These are phyloP conservation scores for Papilio polyxenes DNA, from an alignment of 1,140 invertebrate species.

Conservation along the genomic window DNA sequence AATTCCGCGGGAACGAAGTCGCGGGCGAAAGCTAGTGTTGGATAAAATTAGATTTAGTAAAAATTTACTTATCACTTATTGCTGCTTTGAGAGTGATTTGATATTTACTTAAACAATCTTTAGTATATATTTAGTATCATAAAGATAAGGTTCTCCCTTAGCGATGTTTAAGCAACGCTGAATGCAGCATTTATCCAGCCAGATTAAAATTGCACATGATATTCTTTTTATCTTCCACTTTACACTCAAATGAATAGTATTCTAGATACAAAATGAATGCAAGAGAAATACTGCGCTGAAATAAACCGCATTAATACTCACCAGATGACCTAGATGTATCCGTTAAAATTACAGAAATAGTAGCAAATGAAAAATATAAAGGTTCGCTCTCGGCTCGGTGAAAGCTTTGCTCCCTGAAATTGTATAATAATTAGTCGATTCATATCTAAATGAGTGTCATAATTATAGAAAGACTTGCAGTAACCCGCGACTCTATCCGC, in stretches of 20 bases:
- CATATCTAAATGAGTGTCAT: not conserved
- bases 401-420: not conserved
- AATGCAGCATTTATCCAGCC: not conserved
- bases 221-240: slow-evolving; percentile 1
- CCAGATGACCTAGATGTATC: slow-evolving; percentile 32
- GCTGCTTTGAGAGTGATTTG: no score
- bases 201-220: not conserved
- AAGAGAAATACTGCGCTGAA: slow-evolving; percentile 24
- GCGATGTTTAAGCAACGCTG: not conserved
- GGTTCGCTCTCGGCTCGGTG: not conserved
- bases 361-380: slow-evolving; percentile 25
- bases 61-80: no score
- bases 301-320: slow-evolving; percentile 26
- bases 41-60: no score
- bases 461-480: no score
- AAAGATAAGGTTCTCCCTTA: not conserved
- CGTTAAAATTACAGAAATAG: slow-evolving; percentile 30
- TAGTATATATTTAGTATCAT: no score
- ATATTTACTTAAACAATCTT: no score
- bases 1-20: no score
- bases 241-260: slow-evolving; percentile 11
- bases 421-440: not conserved
- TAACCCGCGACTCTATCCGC: no score
- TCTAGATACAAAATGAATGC: slow-evolving; percentile 17
- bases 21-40: no score